Conservation (phyloP, 2,888 invertebrate species). For the Hartigia nigra region DNA sequence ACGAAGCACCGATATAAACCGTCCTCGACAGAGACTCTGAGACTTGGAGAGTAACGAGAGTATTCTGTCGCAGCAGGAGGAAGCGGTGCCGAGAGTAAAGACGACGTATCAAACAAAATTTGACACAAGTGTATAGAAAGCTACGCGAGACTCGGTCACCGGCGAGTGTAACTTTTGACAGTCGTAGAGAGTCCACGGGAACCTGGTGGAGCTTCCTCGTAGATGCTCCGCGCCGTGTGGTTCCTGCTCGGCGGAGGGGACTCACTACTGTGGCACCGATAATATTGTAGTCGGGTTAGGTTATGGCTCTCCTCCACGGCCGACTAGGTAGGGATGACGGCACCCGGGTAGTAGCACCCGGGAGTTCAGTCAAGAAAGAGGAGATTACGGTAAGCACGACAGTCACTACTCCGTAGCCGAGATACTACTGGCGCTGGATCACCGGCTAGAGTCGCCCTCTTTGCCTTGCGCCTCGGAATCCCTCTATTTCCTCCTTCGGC, state of each 20-base stretch:
- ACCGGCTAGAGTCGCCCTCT: slow-evolving; percentile 31
- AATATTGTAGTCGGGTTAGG: not conserved
- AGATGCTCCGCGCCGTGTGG: not conserved
- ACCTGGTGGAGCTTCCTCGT: not conserved
- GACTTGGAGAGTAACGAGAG: not conserved
- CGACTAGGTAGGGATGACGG: slow-evolving; percentile 3
- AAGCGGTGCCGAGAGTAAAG: not conserved
- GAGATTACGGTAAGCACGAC: slow-evolving; percentile 31
- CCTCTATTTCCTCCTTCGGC: not conserved
- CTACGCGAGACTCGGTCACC: not conserved
- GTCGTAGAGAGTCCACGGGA: not conserved
- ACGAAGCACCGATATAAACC: not conserved
- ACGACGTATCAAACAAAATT: not conserved
- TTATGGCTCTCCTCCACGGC: not conserved
- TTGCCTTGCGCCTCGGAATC: slow-evolving; percentile 21
- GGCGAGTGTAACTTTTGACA: not conserved
- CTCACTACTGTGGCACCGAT: slow-evolving; percentile 3
- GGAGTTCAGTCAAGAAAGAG: slow-evolving; percentile 19
- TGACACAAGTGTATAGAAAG: not conserved
- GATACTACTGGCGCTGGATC: slow-evolving; percentile 45
- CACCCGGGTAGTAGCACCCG: not conserved
- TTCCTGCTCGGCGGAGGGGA: slow-evolving; percentile 21
- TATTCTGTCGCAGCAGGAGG: not conserved
- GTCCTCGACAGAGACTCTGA: not conserved
- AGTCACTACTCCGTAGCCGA: slow-evolving; percentile 42